Evolutionary conservation across 2,113 vertebrate genomes (phyloP), one percentile per base, ranked within the genome.

Genomic region (Indicator maculatus): DNA sequence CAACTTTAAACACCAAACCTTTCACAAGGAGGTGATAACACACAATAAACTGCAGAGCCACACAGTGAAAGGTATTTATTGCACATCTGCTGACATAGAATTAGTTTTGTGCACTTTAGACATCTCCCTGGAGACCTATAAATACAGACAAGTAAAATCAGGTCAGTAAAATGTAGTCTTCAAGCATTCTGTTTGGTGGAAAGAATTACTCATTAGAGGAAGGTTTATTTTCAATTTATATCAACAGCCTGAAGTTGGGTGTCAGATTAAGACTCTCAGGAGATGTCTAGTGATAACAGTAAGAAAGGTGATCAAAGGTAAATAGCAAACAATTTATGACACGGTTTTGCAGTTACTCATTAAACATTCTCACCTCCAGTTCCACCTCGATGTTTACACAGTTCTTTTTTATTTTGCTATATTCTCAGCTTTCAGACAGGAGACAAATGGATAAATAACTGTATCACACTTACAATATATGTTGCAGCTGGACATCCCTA

Each of bases 281-380:
- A 90, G 88, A 65, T 56, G 10, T 45, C 59, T 89, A 56, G 66
- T 47, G 78, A 82, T 39, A 86, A 79, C 24, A 59, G 59, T 36
- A 41, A 76, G 70, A 78, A 93, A 73, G 50, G 50, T 87, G 81
- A 93, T 79, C 84, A 93, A 93, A 95, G 59, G 36, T 69, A 88
- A 78, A 61, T 4, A 60, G 52, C 16, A 90, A 90, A 84, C 59
- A 73, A 75, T 66, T 84, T 73, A 65, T 94, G 77, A 87, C 30
- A 82, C 6, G 56, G 47, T 53, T 89, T 58, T 84, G 69, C 63
- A 64, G 81, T 66, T 72, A 72, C 8, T 88, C 66, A 77, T 38
- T 27, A 38, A 24, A 24, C 31, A 33, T 33, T 17, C 36, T 85
- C 72, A 38, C 26, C 15, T 58, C 23, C 17, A 41, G 31, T 31